phyloP scores from a whole-genome alignment of 37 sponge, comb jelly and placozoan genomes.

The Tethya wilhelma region DNA sequence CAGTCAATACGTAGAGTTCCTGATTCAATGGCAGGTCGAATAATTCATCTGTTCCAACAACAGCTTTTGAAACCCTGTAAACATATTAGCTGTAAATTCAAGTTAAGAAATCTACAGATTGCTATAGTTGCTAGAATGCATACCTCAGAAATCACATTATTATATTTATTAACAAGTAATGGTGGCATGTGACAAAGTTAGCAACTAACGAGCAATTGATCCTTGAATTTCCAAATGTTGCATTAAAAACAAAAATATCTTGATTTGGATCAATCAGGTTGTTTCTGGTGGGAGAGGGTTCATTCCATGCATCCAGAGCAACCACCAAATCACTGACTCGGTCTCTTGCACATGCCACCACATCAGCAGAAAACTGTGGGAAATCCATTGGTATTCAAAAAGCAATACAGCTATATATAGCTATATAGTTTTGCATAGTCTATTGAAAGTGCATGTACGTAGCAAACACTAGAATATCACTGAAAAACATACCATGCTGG shows the following conservation, averaged over 20 bases:
- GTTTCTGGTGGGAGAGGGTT: neutral
- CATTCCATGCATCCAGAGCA: slow-evolving; percentile 23
- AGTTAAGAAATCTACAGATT: too few relatives aligned
- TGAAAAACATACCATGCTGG: slow-evolving; percentile 37
- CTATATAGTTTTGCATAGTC: too few relatives aligned
- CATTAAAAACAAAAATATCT: neutral
- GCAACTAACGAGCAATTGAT: slow-evolving; percentile 31
- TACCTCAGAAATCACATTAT: neutral
- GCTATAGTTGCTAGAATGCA: neutral
- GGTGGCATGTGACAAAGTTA: too few relatives aligned
- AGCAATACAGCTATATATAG: neutral
- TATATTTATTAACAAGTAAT: too few relatives aligned
- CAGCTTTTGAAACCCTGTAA: neutral
- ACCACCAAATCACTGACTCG: neutral
- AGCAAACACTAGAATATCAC: too few relatives aligned
- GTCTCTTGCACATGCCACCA: slow-evolving; percentile 28
- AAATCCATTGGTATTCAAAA: too few relatives aligned
- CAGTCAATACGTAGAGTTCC: too few relatives aligned
- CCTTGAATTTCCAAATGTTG: slow-evolving; percentile 1
- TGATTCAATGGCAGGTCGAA: too few relatives aligned
- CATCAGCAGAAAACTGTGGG: slow-evolving; percentile 38
- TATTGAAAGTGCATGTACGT: too few relatives aligned
- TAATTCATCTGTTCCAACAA: neutral
- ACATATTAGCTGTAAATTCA: neutral
- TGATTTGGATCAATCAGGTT: slow-evolving; percentile 9